Percentiles rank a stretch among this genome's conserved stretches.
These are phyloP conservation scores for Helleia helle DNA, from an alignment of 2,888 invertebrate genomes.

Conservation along the genomic window DNA sequence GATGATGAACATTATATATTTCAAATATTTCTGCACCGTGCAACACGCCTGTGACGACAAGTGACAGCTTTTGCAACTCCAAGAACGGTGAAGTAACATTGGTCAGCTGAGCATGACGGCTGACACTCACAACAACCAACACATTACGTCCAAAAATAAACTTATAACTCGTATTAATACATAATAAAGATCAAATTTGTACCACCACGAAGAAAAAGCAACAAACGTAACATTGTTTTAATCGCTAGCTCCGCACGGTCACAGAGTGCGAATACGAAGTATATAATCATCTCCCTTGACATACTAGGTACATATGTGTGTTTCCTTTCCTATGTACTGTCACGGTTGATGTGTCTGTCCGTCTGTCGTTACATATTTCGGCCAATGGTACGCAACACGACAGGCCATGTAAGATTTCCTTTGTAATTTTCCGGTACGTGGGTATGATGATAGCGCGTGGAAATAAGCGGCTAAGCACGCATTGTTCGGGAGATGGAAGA, in stretches of 20 bases:
- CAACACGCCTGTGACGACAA: slow-evolving; percentile 12
- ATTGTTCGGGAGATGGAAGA: slow-evolving; percentile 25
- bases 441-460: slow-evolving; percentile 49
- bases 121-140: slow-evolving; percentile 43
- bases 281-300: slow-evolving; percentile 9
- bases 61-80: slow-evolving; percentile 59
- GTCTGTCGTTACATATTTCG: slow-evolving; percentile 38
- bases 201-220: neutral
- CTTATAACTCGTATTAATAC: neutral
- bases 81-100: slow-evolving; percentile 48
- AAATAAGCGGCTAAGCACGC: slow-evolving; percentile 40
- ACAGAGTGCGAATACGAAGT: slow-evolving; percentile 23
- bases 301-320: too few species aligned
- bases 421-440: slow-evolving; percentile 64
- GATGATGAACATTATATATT: too few species aligned
- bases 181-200: slow-evolving; percentile 11
- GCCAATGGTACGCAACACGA: slow-evolving; percentile 28
- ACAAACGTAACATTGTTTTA: slow-evolving; percentile 17
- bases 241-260: slow-evolving; percentile 20
- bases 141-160: slow-evolving; percentile 15
- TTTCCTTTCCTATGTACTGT: too few species aligned
- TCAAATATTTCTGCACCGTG: too few species aligned
- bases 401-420: slow-evolving; percentile 33
- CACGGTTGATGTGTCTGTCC: too few species aligned
- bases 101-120: slow-evolving; percentile 50